These are phyloP conservation scores for Petrolisthes manimaculis DNA, from an alignment of 2,888 invertebrate genomes.

Conservation along the genomic window DNA sequence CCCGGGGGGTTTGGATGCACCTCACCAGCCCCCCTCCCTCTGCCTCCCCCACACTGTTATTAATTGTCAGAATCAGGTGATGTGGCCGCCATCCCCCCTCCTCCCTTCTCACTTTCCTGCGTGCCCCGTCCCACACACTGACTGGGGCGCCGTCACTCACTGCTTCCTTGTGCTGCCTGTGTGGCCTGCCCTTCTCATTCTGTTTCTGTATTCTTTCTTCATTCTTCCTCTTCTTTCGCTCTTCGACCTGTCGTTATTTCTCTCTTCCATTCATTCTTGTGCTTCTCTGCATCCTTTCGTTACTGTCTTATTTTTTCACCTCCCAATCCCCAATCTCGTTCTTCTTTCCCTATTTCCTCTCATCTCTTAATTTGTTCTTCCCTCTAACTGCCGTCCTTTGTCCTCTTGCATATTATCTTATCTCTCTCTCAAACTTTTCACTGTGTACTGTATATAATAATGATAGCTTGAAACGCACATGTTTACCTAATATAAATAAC, in stretches of 20 bases:
- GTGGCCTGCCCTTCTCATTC: neutral
- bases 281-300: neutral
- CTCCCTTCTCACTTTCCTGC: conserved; percentile 32
- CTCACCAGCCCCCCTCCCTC: conserved; percentile 20
- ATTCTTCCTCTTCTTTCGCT: neutral
- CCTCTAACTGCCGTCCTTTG: neutral
- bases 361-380: neutral
- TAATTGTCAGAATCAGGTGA: conserved; percentile 33
- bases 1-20: conserved; percentile 32
- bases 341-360: neutral
- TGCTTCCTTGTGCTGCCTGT: conserved; percentile 8
- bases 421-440: neutral
- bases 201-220: neutral
- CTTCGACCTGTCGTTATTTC: neutral
- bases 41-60: conserved; percentile 26
- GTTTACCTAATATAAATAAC: neutral
- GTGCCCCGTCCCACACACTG: conserved; percentile 17
- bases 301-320: neutral
- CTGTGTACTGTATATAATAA: neutral
- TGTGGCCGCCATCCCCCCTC: conserved; percentile 23
- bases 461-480: conserved; percentile 7
- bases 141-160: neutral
- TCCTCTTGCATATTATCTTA: neutral
- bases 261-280: neutral
- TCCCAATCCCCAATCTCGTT: neutral